Evolutionary conservation across 2,113 vertebrate species (phyloP).

Genomic region (Atractosteus spatula): DNA sequence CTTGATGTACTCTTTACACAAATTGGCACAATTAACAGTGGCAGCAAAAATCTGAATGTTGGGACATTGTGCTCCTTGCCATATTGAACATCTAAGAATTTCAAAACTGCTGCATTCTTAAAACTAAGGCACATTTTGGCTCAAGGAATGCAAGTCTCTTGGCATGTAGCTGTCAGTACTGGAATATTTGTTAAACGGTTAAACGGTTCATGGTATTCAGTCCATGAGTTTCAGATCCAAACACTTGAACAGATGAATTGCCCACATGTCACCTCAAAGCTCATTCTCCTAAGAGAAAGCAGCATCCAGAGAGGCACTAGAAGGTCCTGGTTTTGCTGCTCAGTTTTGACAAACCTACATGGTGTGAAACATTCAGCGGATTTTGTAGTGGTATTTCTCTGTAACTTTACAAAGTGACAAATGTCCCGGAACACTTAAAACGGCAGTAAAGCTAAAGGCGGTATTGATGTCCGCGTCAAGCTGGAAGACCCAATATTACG

Average conservation of each 20-base stretch:
- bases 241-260: background rate
- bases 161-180: conserved; percentile 40
- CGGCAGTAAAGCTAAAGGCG: too few species aligned
- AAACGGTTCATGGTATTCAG: conserved; percentile 8
- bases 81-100: conserved; percentile 57
- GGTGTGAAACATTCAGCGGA: too few species aligned
- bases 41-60: conserved; percentile 52
- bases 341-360: too few species aligned
- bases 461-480: too few species aligned
- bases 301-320: too few species aligned
- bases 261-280: background rate
- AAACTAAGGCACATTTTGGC: conserved; percentile 73
- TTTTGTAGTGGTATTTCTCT: too few species aligned
- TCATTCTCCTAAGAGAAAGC: too few species aligned
- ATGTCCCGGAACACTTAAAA: too few species aligned
- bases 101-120: conserved; percentile 66
- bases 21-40: conserved; percentile 61
- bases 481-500: too few species aligned
- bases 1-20: background rate
- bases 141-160: conserved; percentile 72
- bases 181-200: conserved; percentile 45
- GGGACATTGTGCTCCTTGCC: background rate
- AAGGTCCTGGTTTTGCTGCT: too few species aligned
- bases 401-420: too few species aligned
- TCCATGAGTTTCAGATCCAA: background rate